phyloP scores from a whole-genome alignment of 2,888 invertebrate species.

The Himalopsyche kuldschensis region DNA sequence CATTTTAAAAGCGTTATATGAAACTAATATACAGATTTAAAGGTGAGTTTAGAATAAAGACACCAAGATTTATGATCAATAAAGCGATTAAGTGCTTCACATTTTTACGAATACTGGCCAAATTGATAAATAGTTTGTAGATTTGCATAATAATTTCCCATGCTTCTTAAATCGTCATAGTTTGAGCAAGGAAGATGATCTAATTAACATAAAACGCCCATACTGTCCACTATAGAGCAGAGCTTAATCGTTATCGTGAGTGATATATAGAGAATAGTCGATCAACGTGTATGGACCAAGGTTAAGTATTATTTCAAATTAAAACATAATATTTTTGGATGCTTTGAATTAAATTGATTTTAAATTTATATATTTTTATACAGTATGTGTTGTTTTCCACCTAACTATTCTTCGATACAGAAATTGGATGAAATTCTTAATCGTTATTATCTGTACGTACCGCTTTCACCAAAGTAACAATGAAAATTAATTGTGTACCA shows the following conservation, averaged over 20 bases:
- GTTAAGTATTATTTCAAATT: conserved; percentile 18
- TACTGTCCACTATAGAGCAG: conserved; percentile 2
- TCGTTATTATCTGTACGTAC: too few relatives aligned
- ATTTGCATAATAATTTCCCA: neutral
- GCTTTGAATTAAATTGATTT: neutral
- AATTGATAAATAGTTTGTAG: neutral
- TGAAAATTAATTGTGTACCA: too few relatives aligned
- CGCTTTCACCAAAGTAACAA: too few relatives aligned
- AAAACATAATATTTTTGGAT: conserved; percentile 3
- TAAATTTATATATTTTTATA: neutral
- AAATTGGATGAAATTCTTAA: too few relatives aligned
- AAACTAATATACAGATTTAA: neutral
- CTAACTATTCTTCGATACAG: too few relatives aligned
- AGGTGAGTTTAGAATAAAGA: neutral
- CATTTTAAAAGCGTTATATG: neutral
- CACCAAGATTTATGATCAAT: neutral
- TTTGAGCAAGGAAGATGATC: neutral
- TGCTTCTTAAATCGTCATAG: neutral
- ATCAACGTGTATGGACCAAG: conserved; percentile 17
- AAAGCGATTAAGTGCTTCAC: conserved; percentile 3
- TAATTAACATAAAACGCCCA: conserved; percentile 21
- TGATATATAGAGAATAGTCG: conserved; percentile 36
- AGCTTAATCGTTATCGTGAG: conserved; percentile 22
- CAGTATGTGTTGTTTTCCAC: neutral
- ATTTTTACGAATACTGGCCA: neutral